These are phyloP conservation scores for Mactra quadrangularis DNA, from an alignment of 1,140 invertebrate species.

Conservation along the genomic window DNA sequence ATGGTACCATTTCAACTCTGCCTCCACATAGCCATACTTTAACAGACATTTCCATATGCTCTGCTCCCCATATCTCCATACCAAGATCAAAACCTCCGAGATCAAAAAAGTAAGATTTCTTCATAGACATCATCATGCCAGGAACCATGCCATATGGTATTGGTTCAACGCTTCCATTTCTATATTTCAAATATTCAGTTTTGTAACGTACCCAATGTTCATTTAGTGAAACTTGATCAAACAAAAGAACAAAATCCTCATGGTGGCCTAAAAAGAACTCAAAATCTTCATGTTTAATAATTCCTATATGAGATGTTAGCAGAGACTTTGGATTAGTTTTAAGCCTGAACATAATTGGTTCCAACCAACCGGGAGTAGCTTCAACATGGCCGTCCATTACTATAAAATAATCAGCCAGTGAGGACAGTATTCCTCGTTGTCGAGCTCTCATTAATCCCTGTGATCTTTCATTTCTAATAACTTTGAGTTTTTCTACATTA, in stretches of 20 bases:
- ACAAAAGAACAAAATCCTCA: slow-evolving; percentile 10
- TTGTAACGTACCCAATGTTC: slow-evolving; percentile 34
- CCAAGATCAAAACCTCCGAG: slow-evolving; percentile 87
- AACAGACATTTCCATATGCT: slow-evolving; percentile 99
- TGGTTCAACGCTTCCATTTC: slow-evolving; percentile 41
- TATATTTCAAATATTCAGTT: neutral
- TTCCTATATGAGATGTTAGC: slow-evolving; percentile 24
- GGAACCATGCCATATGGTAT: slow-evolving; percentile 25
- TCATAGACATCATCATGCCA: slow-evolving; percentile 54
- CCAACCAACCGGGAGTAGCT: slow-evolving; percentile 30
- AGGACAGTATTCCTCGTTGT: slow-evolving; percentile 25
- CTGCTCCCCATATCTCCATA: slow-evolving; percentile 94
- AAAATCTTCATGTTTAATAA: neutral
- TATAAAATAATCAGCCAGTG: slow-evolving; percentile 26
- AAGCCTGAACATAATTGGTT: slow-evolving; percentile 26
- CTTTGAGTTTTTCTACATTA: slow-evolving; percentile 32
- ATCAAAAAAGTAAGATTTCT: slow-evolving; percentile 87
- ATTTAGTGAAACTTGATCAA: slow-evolving; percentile 27
- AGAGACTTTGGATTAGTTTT: slow-evolving; percentile 35
- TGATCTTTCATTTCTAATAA: slow-evolving; percentile 24
- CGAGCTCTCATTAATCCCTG: slow-evolving; percentile 38
- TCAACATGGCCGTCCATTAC: slow-evolving; percentile 48
- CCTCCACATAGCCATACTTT: slow-evolving; percentile 99
- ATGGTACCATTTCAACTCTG: slow-evolving; percentile 95
- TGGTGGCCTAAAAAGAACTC: neutral